These are phyloP conservation scores for Manacus vitellinus DNA, from an alignment of 2,113 vertebrate species.

Conservation along the genomic window DNA sequence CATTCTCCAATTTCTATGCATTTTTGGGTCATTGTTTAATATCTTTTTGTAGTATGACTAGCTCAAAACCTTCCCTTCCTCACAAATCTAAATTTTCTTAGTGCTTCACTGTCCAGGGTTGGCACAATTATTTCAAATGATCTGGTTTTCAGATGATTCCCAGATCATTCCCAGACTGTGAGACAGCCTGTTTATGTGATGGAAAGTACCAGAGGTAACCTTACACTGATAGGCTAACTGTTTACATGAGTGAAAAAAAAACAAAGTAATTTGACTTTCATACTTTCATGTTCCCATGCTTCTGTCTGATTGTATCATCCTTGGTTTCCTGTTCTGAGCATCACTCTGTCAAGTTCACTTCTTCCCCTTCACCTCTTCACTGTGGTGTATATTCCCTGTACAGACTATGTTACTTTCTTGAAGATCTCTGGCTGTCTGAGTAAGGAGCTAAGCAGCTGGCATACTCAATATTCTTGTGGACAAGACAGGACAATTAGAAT, in stretches of 20 bases:
- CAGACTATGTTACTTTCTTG: not conserved
- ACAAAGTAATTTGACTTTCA: not conserved
- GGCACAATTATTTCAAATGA: constrained; percentile 55
- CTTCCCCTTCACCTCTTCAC: not conserved
- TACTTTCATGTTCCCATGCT: not conserved
- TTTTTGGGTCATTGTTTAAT: constrained; percentile 40
- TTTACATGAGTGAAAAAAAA: constrained; percentile 20
- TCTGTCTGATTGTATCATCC: not conserved
- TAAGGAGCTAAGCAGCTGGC: not conserved
- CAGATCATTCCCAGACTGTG: constrained; percentile 71
- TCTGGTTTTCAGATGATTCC: constrained; percentile 64
- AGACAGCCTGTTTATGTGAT: constrained; percentile 57
- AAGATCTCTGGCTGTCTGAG: not conserved
- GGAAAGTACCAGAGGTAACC: constrained; percentile 51
- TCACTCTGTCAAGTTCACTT: not conserved
- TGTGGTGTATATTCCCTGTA: not conserved
- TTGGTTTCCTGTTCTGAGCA: not conserved
- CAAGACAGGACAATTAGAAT: not conserved
- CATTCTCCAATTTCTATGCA: not conserved
- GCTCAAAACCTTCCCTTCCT: not conserved
- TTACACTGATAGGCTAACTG: constrained; percentile 26
- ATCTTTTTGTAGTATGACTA: constrained; percentile 5
- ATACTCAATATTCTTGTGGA: not conserved
- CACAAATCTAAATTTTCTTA: constrained; percentile 24
- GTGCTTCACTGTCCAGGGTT: constrained; percentile 29